Evolutionary conservation across 2,888 invertebrate genomes (phyloP).

Genomic region (Lasioglossum figueresi): DNA sequence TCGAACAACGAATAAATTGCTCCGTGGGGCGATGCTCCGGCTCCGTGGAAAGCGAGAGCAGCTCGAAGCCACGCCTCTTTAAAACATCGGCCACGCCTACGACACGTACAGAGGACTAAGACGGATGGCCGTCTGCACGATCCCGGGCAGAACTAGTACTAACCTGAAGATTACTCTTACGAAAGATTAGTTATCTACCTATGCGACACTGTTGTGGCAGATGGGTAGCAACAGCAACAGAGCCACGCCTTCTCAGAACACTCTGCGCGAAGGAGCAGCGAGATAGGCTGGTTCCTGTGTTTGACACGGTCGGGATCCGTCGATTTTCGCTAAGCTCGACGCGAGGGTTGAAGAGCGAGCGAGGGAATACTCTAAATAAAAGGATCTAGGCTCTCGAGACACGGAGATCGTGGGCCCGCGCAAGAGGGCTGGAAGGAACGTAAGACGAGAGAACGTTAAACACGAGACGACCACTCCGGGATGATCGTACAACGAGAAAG

Average conservation of each 20-base stretch:
- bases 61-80: not conserved
- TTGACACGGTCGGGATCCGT: not conserved
- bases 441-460: conserved; percentile 64
- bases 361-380: not conserved
- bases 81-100: not conserved
- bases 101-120: not conserved
- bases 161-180: not conserved
- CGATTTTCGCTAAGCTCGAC: not conserved
- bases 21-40: not conserved
- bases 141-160: too few species aligned
- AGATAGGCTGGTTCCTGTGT: not conserved
- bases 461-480: conserved; percentile 55
- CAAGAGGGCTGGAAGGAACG: conserved; percentile 32
- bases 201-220: not conserved
- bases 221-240: not conserved
- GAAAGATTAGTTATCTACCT: not conserved
- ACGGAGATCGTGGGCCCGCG: not conserved
- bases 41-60: not conserved
- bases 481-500: conserved; percentile 58
- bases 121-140: not conserved
- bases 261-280: not conserved
- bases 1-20: not conserved
- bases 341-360: not conserved
- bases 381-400: not conserved
- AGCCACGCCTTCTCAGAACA: not conserved